These are phyloP conservation scores for Phoeniculus purpureus DNA, from an alignment of 2,797 vertebrate species.

Conservation along the genomic window DNA sequence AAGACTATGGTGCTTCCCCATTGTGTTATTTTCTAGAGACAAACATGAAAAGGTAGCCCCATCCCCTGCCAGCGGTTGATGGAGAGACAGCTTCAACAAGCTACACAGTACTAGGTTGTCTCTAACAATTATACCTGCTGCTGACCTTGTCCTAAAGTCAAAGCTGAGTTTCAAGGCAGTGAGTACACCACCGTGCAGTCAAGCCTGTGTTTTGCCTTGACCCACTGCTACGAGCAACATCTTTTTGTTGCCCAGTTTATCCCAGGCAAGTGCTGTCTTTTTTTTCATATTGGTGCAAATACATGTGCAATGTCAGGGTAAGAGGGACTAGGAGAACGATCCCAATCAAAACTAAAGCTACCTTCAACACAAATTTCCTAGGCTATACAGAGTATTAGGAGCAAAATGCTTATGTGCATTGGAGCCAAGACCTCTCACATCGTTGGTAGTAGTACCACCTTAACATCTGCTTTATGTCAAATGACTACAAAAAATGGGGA, in stretches of 20 bases:
- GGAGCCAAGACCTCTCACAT: neutral
- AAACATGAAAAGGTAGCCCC: neutral
- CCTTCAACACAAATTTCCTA: neutral
- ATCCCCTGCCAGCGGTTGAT: neutral
- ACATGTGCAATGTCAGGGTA: neutral
- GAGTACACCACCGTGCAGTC: neutral
- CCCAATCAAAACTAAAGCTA: neutral
- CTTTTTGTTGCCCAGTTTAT: neutral
- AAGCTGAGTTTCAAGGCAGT: neutral
- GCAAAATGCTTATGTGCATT: neutral
- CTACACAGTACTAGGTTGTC: neutral
- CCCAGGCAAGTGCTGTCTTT: neutral
- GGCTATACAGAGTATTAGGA: neutral
- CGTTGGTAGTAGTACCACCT: neutral
- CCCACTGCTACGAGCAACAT: neutral
- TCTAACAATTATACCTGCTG: neutral
- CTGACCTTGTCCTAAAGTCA: neutral
- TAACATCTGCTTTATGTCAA: neutral
- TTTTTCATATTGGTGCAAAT: neutral
- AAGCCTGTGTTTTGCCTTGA: neutral
- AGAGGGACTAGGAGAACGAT: neutral
- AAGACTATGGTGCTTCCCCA: neutral
- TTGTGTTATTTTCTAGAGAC: neutral
- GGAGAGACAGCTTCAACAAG: neutral
- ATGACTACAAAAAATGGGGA: neutral